Evolutionary conservation across 2,797 vertebrate genomes (phyloP).

Genomic region (Enteromius argenteus): DNA sequence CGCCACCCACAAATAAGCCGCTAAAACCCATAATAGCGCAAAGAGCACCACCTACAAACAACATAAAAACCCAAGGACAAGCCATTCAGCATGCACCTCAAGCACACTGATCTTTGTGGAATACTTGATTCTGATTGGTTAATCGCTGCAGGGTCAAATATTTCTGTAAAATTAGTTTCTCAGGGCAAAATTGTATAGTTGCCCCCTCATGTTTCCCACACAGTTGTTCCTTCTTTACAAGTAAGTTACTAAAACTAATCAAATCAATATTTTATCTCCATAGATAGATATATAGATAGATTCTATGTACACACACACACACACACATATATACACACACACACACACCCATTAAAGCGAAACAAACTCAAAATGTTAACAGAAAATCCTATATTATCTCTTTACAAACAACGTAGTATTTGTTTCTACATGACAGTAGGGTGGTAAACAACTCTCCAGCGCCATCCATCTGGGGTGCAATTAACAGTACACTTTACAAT

Average conservation of each 20-base stretch:
- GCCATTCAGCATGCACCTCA: neutral
- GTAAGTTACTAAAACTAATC: neutral
- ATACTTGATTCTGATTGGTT: neutral
- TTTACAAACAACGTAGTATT: neutral
- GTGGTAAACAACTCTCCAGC: neutral
- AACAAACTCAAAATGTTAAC: neutral
- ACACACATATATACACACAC: neutral
- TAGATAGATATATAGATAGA: too few species aligned
- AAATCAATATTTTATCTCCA: neutral
- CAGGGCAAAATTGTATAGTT: neutral
- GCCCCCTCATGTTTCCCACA: neutral
- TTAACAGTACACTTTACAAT: neutral
- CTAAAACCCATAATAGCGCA: neutral
- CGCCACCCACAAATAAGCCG: neutral
- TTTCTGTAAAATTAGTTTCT: neutral
- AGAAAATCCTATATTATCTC: neutral
- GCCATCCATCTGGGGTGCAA: neutral
- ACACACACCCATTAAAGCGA: neutral
- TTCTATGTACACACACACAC: neutral
- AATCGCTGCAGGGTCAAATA: neutral
- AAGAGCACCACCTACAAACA: neutral
- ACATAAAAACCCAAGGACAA: neutral
- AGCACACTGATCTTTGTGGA: neutral
- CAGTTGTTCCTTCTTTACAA: neutral
- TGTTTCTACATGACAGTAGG: slow-evolving; percentile 16